Base-by-base conservation (phyloP, 2,888 invertebrate genomes). In the Aleiodes testaceus region DNA sequence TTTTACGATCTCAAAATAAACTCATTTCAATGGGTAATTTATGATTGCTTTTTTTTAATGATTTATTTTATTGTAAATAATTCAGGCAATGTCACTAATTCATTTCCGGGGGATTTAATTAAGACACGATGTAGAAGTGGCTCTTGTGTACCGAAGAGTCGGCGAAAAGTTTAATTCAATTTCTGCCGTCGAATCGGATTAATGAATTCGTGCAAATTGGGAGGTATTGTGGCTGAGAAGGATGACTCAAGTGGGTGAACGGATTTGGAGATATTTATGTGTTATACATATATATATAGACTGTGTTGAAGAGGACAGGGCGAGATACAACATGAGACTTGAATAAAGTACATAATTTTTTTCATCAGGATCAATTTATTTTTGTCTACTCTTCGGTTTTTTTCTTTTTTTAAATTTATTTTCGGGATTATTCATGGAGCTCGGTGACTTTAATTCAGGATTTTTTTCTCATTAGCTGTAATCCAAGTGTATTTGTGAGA, bases 331-430 rank as follows among this genome's bases (percentile, higher is more conserved):
- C 42, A 30, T 18, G 36, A 42, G 36, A 59, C 59, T 36, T 59
- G 42, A 42, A 12, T 16, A 42, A 55, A 36, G 36, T 7, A 42
- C 36, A 59, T 55, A 30, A 55, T 26, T 55, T 55, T n/a, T 55
- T 55, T 55, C 55, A 55, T 55, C 22, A 55, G 55, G 55, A 36
- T n/a, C 55, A 55, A 36, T 55, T 55, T 55, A 55, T 55, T 55
- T 22, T 55, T 30, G 55, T 55, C 30, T 22, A 12, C 53, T 26
- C 26, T 26, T 26, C 26, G n/a, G n/a, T n/a, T 36, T 36, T 36
- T 36, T 36, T 5, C 26, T 26, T 26, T 26, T 2, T 26, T 26
- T 26, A 26, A 5, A 26, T 26, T 5, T 26, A 26, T 26, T 36
- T 36, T 9, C 9, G 6, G 36, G 36, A 36, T 36, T 36, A 36